A percentile compares a stretch with the other conserved stretches of the same genome.
Evolutionary conservation across 1,140 invertebrate species (phyloP).

Genomic region (Drosophila punjabiensis): DNA sequence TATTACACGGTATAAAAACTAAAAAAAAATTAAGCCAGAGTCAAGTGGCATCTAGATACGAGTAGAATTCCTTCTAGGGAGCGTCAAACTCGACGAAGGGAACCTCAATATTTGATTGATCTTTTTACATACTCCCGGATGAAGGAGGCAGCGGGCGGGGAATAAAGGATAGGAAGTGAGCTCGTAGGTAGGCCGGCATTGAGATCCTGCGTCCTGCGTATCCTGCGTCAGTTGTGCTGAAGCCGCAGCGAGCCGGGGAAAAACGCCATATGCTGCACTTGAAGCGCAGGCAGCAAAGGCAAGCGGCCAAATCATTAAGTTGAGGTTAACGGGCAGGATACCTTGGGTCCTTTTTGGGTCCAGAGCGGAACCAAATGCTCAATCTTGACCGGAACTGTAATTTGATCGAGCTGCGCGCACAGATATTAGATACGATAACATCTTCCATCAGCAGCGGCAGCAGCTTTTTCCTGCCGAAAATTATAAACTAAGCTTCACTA

Average conservation of each 20-base stretch:
- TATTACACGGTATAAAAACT: conserved; percentile 33
- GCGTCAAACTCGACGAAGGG: conserved; percentile 12
- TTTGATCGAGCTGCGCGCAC: conserved; percentile 71
- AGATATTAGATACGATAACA: conserved; percentile 78
- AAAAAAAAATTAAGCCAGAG: conserved; percentile 16
- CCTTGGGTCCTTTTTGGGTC: conserved; percentile 12
- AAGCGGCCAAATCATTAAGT: conserved; percentile 71
- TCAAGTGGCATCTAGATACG: conserved; percentile 49
- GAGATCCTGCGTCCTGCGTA: conserved; percentile 66
- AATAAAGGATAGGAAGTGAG: conserved; percentile 49
- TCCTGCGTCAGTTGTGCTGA: conserved; percentile 84
- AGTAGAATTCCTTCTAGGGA: conserved; percentile 17
- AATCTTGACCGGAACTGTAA: conserved; percentile 83
- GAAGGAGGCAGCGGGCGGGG: background rate
- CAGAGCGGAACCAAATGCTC: conserved; percentile 75
- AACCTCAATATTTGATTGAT: conserved; percentile 77
- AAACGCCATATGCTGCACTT: conserved; percentile 74
- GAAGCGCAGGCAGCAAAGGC: conserved; percentile 46
- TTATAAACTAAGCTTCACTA: conserved; percentile 61
- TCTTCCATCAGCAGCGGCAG: conserved; percentile 20
- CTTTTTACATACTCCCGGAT: conserved; percentile 53
- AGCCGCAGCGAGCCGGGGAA: conserved; percentile 49
- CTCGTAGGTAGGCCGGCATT: conserved; percentile 46
- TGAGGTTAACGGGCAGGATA: conserved; percentile 51
- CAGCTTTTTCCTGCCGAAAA: conserved; percentile 75